Evolutionary conservation across 2,797 vertebrate genomes (phyloP).

Genomic region (Arrhamphus sclerolepis): DNA sequence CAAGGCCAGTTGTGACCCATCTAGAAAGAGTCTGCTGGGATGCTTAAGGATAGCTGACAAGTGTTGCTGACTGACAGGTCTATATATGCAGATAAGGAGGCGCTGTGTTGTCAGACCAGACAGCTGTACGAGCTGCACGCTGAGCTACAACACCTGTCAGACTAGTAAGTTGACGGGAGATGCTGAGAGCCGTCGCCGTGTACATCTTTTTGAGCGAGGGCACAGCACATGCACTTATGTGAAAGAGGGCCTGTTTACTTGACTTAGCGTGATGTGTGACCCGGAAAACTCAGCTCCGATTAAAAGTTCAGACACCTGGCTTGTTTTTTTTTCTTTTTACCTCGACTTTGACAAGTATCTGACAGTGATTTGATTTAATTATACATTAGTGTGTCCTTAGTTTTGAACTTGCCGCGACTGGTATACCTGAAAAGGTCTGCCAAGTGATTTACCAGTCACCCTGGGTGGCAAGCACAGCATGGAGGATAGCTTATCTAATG

Average conservation of each 20-base stretch:
- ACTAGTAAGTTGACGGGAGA: slow-evolving; percentile 16
- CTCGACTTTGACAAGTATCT: slow-evolving; percentile 39
- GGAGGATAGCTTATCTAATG: slow-evolving; percentile 13
- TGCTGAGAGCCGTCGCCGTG: slow-evolving; percentile 35
- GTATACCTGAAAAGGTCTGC: slow-evolving; percentile 5
- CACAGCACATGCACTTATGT: slow-evolving; percentile 23
- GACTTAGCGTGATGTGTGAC: slow-evolving; percentile 32
- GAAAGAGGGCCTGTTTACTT: slow-evolving; percentile 31
- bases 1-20: slow-evolving; percentile 13
- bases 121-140: slow-evolving; percentile 51
- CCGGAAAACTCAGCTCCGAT: slow-evolving; percentile 60
- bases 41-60: slow-evolving; percentile 26
- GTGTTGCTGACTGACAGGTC: slow-evolving; percentile 51
- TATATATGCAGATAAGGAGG: slow-evolving; percentile 57
- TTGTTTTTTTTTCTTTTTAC: slow-evolving; percentile 44
- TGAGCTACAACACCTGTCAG: slow-evolving; percentile 62
- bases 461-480: slow-evolving; percentile 15
- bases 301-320: slow-evolving; percentile 45
- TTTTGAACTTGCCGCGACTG: slow-evolving; percentile 7
- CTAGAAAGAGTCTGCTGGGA: slow-evolving; percentile 20
- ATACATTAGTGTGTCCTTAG: slow-evolving; percentile 14
- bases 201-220: slow-evolving; percentile 20
- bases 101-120: slow-evolving; percentile 56
- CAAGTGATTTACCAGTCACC: slow-evolving; percentile 12
- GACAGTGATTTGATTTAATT: slow-evolving; percentile 35